Evolutionary conservation across 1,140 invertebrate species (phyloP), one percentile per base, ranked within the genome.

Genomic region (Pseudomyrmex gracilis): DNA sequence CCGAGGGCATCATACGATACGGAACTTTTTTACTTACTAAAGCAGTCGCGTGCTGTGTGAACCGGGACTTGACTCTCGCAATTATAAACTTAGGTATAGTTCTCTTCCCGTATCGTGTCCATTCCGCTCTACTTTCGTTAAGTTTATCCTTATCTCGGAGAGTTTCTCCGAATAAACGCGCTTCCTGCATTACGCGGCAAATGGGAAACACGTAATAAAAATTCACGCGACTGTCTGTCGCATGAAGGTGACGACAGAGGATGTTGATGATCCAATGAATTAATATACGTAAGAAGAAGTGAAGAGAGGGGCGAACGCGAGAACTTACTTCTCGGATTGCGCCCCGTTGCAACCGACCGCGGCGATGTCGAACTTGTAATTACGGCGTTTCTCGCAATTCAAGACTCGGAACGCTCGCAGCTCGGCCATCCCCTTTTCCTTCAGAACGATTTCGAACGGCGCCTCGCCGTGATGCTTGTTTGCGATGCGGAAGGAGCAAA

Each of bases 351-450:
- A 99, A 83, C 98, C 97, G 57, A 98, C 96, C 24, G 98, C 98
- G 45, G 98, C 97, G 91, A 99, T 98, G 93, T 98, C 97, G 93
- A 99, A 99, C 95, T 98, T 98, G 95, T 99, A 99, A 92, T 97
- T 98, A 84, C 97, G 97, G 60, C 98, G 95, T 93, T 99, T 99
- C 93, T 99, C 98, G 94, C 98, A 99, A 94, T 99, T 98, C 55
- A 99, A 95, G 55, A 96, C 96, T 83, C 96, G 96, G 53, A 97
- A 96, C 60, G 98, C 97, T 83, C 97, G 95, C 57, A 99, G 95
- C 90, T 95, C 94, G 8, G 95, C 95, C 73, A 94, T 92, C 51
- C 95, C 95, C 84, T 95, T 94, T 71, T 95, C 95, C 87, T 95
- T 95, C 67, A 95, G 90, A 76, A 95, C 90, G 67, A 95, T 95